These are phyloP conservation scores for Oscheius onirici DNA, from an alignment of 2,888 invertebrate species.

Conservation along the genomic window DNA sequence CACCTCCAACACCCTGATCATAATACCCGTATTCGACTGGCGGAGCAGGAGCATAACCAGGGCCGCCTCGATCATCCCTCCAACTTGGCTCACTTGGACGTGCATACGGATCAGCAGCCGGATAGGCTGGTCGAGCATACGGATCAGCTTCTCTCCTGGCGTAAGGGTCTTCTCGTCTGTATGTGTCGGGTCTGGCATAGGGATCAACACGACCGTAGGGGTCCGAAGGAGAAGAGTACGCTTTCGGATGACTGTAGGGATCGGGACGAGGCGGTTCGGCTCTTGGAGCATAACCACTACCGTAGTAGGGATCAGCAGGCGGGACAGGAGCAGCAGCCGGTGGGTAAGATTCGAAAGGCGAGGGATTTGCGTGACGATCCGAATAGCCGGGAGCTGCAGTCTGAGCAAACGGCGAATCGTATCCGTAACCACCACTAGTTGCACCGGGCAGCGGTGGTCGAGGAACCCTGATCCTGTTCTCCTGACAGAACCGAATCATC, in stretches of 20 bases:
- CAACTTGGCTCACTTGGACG: conserved; percentile 21
- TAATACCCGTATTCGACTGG: conserved; percentile 31
- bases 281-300: neutral
- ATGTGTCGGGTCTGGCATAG: neutral
- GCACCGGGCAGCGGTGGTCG: conserved; percentile 16
- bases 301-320: conserved; percentile 17
- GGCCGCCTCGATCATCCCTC: conserved; percentile 22
- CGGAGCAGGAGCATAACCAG: conserved; percentile 10
- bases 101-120: conserved; percentile 34
- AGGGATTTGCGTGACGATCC: neutral
- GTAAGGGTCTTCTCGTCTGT: conserved; percentile 17
- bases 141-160: conserved; percentile 22
- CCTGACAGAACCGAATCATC: conserved; percentile 39
- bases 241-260: neutral
- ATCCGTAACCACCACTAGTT: conserved; percentile 2
- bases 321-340: neutral
- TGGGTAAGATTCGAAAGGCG: conserved; percentile 10
- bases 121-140: conserved; percentile 13
- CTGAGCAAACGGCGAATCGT: conserved; percentile 12
- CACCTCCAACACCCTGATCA: conserved; percentile 7
- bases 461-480: conserved; percentile 39
- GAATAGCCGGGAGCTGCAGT: neutral
- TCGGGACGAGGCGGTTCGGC: neutral
- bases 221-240: neutral
- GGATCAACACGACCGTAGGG: conserved; percentile 18